phyloP scores from a whole-genome alignment of 2,113 vertebrate genomes.

The Myotis brandtii region DNA sequence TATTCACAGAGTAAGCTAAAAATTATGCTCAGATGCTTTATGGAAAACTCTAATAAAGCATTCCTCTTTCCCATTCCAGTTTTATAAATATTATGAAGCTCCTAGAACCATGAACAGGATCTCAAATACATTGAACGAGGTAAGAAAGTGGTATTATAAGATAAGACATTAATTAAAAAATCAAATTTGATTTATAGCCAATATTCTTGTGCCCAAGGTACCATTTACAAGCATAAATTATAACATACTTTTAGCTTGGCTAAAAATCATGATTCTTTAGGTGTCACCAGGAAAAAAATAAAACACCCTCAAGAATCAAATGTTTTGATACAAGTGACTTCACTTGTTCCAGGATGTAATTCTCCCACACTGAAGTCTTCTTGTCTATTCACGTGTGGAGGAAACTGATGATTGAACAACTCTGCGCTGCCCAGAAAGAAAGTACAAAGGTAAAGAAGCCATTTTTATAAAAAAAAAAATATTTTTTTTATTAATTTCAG shows the following conservation, averaged over 20 bases:
- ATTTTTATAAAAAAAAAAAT: no score
- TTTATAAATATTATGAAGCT: conserved; percentile 55
- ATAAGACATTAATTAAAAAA: conserved; percentile 62
- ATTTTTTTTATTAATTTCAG: no score
- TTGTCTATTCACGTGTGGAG: not conserved
- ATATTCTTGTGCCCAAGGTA: not conserved
- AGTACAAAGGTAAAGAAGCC: not conserved
- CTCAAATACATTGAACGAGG: conserved; percentile 18
- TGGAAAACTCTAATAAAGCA: conserved; percentile 27
- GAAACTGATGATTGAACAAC: not conserved
- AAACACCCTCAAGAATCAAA: not conserved
- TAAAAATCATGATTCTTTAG: conserved; percentile 23
- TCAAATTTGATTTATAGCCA: conserved; percentile 49
- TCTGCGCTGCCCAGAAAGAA: not conserved
- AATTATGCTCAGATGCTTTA: conserved; percentile 21
- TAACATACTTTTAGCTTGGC: conserved; percentile 15
- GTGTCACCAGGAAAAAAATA: conserved; percentile 7
- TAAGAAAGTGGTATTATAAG: conserved; percentile 54
- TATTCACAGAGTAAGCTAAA: conserved; percentile 46
- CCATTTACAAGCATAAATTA: not conserved
- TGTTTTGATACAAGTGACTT: conserved; percentile 35
- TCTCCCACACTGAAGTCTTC: not conserved
- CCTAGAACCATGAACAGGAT: conserved; percentile 37
- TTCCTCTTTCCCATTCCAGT: not conserved
- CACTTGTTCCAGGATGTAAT: conserved; percentile 5